Percentiles rank a stretch among this genome's conserved stretches.
Evolutionary conservation across 2,797 vertebrate species (phyloP).

Genomic region (Pantherophis vulpinus): DNA sequence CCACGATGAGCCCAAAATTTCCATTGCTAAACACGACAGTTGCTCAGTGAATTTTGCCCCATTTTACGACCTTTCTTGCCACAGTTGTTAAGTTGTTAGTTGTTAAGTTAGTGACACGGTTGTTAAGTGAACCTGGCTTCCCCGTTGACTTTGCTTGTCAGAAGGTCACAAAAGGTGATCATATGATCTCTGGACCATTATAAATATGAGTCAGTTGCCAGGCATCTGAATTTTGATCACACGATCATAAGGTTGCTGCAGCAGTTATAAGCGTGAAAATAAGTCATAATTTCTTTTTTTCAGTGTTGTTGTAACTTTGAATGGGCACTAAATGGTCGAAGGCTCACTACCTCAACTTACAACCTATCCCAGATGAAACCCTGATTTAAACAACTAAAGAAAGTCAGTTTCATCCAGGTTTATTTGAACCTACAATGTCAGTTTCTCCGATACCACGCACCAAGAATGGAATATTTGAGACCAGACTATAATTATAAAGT

Average conservation of each 20-base stretch:
- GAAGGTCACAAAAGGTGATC: not conserved
- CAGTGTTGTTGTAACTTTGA: not conserved
- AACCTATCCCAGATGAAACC: not conserved
- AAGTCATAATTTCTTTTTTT: not conserved
- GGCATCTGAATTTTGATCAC: not conserved
- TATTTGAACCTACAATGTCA: not conserved
- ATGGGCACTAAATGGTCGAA: not conserved
- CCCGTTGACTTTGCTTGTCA: not conserved
- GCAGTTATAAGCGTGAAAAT: not conserved
- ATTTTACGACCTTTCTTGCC: not conserved
- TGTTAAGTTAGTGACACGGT: not conserved
- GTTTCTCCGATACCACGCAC: not conserved
- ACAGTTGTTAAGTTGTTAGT: not conserved
- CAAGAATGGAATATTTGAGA: not conserved
- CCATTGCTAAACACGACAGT: no score
- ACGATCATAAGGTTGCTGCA: not conserved
- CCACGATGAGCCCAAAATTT: not conserved
- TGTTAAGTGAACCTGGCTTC: not conserved
- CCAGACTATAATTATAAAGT: not conserved
- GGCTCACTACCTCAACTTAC: not conserved
- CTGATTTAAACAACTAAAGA: not conserved
- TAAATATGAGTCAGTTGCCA: not conserved
- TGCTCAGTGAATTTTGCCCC: no score
- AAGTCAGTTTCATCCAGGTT: not conserved
- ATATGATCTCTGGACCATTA: not conserved